Percentiles rank a stretch among this genome's conserved stretches.
Evolutionary conservation across 2,797 vertebrate species (phyloP).

Genomic region (Gymnothorax reevesii): DNA sequence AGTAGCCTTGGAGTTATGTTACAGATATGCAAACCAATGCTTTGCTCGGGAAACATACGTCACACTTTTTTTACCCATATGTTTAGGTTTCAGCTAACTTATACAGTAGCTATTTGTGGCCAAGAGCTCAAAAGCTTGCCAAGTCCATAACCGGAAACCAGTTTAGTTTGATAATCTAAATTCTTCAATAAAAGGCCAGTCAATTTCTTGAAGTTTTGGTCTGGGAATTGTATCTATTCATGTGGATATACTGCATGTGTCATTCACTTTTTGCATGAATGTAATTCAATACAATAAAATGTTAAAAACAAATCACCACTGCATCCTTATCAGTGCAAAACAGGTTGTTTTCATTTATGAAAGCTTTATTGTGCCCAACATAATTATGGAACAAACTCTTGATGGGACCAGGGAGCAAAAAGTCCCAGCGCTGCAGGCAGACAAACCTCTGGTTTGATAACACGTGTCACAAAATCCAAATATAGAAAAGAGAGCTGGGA

Average conservation of each 20-base stretch:
- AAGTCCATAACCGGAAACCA: background rate
- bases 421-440: background rate
- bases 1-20: too few species aligned
- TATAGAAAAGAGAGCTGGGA: constrained; percentile 19
- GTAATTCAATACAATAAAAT: background rate
- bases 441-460: background rate
- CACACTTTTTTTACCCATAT: too few species aligned
- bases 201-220: background rate
- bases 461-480: constrained; percentile 16
- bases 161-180: constrained; percentile 3
- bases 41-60: too few species aligned
- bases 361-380: background rate
- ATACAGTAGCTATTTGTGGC: too few species aligned
- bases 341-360: constrained; percentile 2
- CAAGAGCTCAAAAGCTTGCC: too few species aligned
- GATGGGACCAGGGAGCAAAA: constrained; percentile 12
- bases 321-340: background rate
- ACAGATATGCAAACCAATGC: too few species aligned
- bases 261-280: background rate
- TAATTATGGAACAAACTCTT: constrained; percentile 1
- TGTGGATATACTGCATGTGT: background rate
- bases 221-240: background rate
- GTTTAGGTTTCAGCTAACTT: too few species aligned
- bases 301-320: background rate
- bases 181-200: background rate